Evolutionary conservation across 2,113 vertebrate genomes (phyloP).

Genomic region (Silurus meridionalis): DNA sequence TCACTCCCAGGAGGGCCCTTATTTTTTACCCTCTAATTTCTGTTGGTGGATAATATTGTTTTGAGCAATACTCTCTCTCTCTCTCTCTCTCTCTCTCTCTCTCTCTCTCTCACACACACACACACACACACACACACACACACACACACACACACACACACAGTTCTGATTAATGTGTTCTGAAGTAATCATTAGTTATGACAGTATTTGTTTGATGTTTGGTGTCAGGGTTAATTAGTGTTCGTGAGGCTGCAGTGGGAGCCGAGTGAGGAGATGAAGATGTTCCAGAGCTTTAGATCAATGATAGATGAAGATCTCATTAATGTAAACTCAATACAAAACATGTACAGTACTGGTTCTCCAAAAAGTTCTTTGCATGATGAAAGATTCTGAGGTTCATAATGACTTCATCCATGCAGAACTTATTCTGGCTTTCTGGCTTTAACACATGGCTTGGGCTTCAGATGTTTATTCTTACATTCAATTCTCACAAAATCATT

Average conservation of each 20-base stretch:
- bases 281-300: background rate
- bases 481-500: background rate
- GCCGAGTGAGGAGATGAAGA: background rate
- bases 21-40: slow-evolving; percentile 4
- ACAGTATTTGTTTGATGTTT: slow-evolving; percentile 11
- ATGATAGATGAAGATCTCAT: slow-evolving; percentile 22
- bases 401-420: background rate
- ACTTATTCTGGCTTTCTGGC: background rate
- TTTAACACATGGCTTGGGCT: too few species aligned
- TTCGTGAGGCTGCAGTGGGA: background rate
- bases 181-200: slow-evolving; percentile 29
- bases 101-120: background rate
- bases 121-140: too few species aligned
- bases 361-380: background rate
- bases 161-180: slow-evolving; percentile 20
- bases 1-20: slow-evolving; percentile 26
- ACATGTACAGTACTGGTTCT: background rate
- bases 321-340: background rate
- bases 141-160: background rate
- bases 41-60: background rate
- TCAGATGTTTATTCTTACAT: too few species aligned
- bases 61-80: background rate
- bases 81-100: background rate
- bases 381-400: background rate
- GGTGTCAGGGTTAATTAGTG: slow-evolving; percentile 16